These are phyloP conservation scores for Squalus acanthias DNA, from an alignment of 2,797 vertebrate species.

Conservation along the genomic window DNA sequence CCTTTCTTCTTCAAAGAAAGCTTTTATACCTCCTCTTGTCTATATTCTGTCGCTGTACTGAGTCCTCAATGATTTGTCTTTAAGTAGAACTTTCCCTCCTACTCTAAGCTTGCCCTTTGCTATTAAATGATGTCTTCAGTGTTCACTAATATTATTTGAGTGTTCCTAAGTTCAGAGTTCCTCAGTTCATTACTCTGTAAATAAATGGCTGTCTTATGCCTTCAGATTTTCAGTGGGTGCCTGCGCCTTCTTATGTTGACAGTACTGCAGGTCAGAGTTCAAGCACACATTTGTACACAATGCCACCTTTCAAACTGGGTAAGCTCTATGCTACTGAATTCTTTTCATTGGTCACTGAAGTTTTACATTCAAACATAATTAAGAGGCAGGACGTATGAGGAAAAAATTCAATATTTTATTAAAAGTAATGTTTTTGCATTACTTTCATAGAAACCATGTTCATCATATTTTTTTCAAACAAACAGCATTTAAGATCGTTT, in stretches of 20 bases:
- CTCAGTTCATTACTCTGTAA: conserved; percentile 2
- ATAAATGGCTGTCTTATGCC: not conserved
- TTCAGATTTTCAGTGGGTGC: not conserved
- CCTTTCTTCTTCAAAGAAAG: conserved; percentile 28
- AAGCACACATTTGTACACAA: conserved; percentile 15
- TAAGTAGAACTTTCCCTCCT: not conserved
- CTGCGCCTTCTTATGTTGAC: not conserved
- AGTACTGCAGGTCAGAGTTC: not conserved
- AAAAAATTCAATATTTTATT: not conserved
- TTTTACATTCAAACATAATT: not conserved
- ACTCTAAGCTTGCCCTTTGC: not conserved
- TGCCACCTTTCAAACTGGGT: conserved; percentile 13
- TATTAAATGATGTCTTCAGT: not conserved
- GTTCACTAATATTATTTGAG: conserved; percentile 10
- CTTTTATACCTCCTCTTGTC: not conserved
- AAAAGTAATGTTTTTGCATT: not conserved
- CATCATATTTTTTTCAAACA: not conserved
- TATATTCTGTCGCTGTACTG: not conserved
- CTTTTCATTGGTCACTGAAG: not conserved
- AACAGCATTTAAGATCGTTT: not conserved
- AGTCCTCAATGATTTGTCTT: not conserved
- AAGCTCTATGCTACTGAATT: not conserved
- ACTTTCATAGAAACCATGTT: not conserved
- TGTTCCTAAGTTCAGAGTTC: conserved; percentile 15
- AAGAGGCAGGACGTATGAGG: no score